These are phyloP conservation scores for Silurus aristotelis DNA, from an alignment of 2,797 vertebrate genomes.

Conservation along the genomic window DNA sequence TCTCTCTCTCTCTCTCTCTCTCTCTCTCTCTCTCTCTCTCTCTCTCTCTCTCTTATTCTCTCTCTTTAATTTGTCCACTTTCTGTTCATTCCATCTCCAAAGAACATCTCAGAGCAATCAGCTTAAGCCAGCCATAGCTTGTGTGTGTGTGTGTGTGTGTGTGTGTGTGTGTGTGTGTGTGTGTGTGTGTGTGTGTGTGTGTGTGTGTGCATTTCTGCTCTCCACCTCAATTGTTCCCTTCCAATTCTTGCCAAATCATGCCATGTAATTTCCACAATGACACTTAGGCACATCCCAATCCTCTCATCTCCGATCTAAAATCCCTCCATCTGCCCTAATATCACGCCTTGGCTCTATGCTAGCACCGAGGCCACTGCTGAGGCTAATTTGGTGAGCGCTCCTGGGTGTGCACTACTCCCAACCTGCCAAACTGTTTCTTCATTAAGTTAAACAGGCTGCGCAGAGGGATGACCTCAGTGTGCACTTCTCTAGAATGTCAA, in stretches of 20 bases:
- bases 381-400: slow-evolving; percentile 49
- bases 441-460: slow-evolving; percentile 60
- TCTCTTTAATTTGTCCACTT: background rate
- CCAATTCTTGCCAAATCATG: background rate
- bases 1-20: too few species aligned
- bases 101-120: slow-evolving; percentile 20
- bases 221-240: background rate
- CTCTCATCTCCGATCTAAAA: slow-evolving; percentile 51
- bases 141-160: too few species aligned
- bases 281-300: slow-evolving; percentile 7
- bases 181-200: background rate
- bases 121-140: slow-evolving; percentile 4
- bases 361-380: slow-evolving; percentile 26
- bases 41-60: background rate
- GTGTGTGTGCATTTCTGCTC: background rate
- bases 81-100: slow-evolving; percentile 3
- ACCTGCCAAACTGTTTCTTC: slow-evolving; percentile 54
- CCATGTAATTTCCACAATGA: slow-evolving; percentile 2
- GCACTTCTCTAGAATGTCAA: slow-evolving; percentile 41
- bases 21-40: background rate
- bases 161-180: slow-evolving; percentile 1
- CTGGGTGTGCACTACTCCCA: slow-evolving; percentile 34
- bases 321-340: slow-evolving; percentile 39
- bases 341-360: background rate
- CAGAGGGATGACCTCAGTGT: slow-evolving; percentile 68